phyloP scores from a whole-genome alignment of 2,797 vertebrate species.

The Sebastes dallii region DNA sequence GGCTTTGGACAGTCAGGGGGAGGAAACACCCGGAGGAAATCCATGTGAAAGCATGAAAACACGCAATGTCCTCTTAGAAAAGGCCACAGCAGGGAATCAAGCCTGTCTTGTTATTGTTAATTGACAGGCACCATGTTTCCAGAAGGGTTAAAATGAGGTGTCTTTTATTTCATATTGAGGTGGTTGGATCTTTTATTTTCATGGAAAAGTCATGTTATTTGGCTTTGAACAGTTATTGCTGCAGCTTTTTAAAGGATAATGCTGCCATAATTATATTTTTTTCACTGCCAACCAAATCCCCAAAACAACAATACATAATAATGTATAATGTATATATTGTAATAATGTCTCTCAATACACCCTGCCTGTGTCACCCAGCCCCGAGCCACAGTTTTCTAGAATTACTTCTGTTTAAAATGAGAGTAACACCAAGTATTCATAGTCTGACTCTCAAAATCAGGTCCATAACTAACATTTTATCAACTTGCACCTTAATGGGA shows the following conservation, averaged over 20 bases:
- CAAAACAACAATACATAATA: not conserved
- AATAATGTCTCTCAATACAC: too few species aligned
- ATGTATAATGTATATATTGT: too few species aligned
- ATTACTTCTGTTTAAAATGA: not conserved
- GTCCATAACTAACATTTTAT: not conserved
- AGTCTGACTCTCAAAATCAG: not conserved
- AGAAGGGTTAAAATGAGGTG: not conserved
- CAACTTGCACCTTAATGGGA: too few species aligned
- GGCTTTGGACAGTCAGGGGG: conserved; percentile 13
- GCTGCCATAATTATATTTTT: not conserved
- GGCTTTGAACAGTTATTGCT: not conserved
- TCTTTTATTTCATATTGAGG: not conserved
- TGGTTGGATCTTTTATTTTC: not conserved
- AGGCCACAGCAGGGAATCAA: conserved; percentile 11
- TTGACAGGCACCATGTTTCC: not conserved
- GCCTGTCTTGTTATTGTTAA: not conserved
- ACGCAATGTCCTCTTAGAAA: conserved; percentile 10
- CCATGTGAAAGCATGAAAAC: conserved; percentile 18
- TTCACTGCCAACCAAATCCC: not conserved
- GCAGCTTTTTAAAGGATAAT: not conserved
- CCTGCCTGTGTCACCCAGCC: not conserved
- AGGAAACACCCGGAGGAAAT: conserved; percentile 48
- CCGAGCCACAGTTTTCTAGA: not conserved
- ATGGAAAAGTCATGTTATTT: not conserved
- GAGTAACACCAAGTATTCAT: not conserved